These are phyloP conservation scores for Euplexia lucipara DNA, from an alignment of 2,888 invertebrate genomes.

Conservation along the genomic window DNA sequence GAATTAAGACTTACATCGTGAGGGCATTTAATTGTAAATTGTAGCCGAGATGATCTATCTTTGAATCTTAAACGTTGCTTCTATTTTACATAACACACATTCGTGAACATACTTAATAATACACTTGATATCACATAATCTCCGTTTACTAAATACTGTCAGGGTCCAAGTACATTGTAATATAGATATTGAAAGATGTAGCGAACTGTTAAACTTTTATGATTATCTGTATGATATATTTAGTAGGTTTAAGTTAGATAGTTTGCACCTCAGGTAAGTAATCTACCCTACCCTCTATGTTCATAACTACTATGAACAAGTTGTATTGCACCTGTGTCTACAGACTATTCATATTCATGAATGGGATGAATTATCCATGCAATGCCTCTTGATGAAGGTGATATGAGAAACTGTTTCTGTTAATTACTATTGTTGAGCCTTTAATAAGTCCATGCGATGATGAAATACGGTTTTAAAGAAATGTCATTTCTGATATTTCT, in stretches of 20 bases:
- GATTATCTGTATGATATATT: constrained; percentile 61
- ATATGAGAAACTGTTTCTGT: constrained; percentile 20
- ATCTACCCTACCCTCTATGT: constrained; percentile 45
- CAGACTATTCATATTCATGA: constrained; percentile 59
- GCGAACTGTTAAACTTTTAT: constrained; percentile 27
- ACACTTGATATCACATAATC: constrained; percentile 1
- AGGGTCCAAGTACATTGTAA: constrained; percentile 7
- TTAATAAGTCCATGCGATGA: not conserved
- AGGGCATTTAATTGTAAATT: constrained; percentile 81
- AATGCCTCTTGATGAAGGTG: constrained; percentile 43
- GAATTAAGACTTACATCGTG: constrained; percentile 76
- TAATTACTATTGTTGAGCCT: constrained; percentile 18
- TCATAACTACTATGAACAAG: constrained; percentile 55
- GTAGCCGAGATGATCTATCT: constrained; percentile 77
- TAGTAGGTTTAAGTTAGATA: constrained; percentile 60
- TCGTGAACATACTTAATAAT: constrained; percentile 17
- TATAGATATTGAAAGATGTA: constrained; percentile 32
- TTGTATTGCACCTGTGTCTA: constrained; percentile 65
- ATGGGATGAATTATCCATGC: constrained; percentile 55
- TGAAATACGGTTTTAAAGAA: not conserved
- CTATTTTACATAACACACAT: constrained; percentile 45
- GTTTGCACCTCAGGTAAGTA: constrained; percentile 66
- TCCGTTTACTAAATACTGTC: constrained; percentile 3
- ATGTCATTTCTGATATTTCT: not conserved
- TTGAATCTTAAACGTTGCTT: constrained; percentile 64